Evolutionary conservation across 1,140 invertebrate genomes (phyloP).

Genomic region (Eurosta solidaginis): DNA sequence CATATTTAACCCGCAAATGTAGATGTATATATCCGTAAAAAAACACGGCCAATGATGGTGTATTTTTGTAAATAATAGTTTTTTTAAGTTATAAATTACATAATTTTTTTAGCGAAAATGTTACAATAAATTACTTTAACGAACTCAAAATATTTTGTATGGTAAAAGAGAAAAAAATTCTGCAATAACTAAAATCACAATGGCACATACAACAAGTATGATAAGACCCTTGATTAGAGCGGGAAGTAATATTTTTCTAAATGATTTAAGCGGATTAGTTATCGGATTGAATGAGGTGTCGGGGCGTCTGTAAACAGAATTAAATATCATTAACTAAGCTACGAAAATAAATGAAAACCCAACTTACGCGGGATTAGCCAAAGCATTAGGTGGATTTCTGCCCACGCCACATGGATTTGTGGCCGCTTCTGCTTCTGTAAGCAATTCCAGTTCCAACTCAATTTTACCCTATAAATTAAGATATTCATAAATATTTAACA

Average conservation of each 20-base stretch:
- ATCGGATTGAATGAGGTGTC: slow-evolving; percentile 69
- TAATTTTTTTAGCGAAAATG: too few species aligned
- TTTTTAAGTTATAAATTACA: too few species aligned
- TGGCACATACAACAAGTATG: slow-evolving; percentile 19
- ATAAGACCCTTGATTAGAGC: slow-evolving; percentile 58
- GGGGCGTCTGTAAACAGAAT: slow-evolving; percentile 63
- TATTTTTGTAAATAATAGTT: too few species aligned
- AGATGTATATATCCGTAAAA: too few species aligned
- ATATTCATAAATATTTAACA: not conserved
- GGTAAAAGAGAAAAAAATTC: slow-evolving; percentile 41
- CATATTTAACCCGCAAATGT: too few species aligned
- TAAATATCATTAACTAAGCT: slow-evolving; percentile 9
- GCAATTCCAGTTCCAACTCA: slow-evolving; percentile 67
- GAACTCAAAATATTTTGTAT: slow-evolving; percentile 13
- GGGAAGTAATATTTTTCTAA: slow-evolving; percentile 63
- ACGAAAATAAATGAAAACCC: not conserved
- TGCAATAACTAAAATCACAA: slow-evolving; percentile 31
- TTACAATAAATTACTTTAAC: too few species aligned
- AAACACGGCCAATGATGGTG: too few species aligned
- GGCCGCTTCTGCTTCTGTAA: slow-evolving; percentile 65
- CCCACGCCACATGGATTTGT: slow-evolving; percentile 67
- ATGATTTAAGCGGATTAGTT: slow-evolving; percentile 65
- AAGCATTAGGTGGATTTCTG: slow-evolving; percentile 64
- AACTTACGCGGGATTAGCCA: slow-evolving; percentile 67
- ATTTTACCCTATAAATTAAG: slow-evolving; percentile 66